Conservation (phyloP, 1,140 invertebrate genomes). For the Drosophila nigromelanica region DNA sequence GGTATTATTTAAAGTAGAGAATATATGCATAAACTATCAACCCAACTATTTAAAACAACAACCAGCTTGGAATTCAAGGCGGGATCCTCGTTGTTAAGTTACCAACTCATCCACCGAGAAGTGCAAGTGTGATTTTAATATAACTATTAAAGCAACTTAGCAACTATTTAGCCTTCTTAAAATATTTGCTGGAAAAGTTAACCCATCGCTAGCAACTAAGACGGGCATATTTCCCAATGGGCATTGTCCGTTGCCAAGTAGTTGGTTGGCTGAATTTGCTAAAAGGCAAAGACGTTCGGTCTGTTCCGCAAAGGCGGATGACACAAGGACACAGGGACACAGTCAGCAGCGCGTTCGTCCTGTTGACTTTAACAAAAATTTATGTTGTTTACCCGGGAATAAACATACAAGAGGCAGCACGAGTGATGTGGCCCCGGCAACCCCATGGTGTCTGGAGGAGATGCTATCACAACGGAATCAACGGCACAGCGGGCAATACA, state of each 20-base stretch:
- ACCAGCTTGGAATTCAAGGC: too few relatives aligned
- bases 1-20: too few relatives aligned
- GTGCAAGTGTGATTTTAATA: neutral
- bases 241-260: neutral
- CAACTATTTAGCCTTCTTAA: neutral
- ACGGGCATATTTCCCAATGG: neutral
- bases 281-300: neutral
- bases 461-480: conserved; percentile 11
- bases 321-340: too few relatives aligned
- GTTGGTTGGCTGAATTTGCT: neutral
- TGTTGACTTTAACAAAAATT: conserved; percentile 75
- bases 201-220: neutral
- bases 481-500: conserved; percentile 37
- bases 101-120: too few relatives aligned
- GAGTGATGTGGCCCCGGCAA: conserved; percentile 1
- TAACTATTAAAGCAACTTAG: neutral
- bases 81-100: too few relatives aligned
- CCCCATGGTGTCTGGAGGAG: neutral
- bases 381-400: conserved; percentile 70
- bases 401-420: conserved; percentile 38
- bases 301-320: too few relatives aligned
- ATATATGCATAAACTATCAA: too few relatives aligned
- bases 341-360: conserved; percentile 14
- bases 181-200: neutral
- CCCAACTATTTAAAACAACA: too few relatives aligned